Evolutionary conservation across 2,113 vertebrate species (phyloP).

Genomic region (Podocnemis expansa): DNA sequence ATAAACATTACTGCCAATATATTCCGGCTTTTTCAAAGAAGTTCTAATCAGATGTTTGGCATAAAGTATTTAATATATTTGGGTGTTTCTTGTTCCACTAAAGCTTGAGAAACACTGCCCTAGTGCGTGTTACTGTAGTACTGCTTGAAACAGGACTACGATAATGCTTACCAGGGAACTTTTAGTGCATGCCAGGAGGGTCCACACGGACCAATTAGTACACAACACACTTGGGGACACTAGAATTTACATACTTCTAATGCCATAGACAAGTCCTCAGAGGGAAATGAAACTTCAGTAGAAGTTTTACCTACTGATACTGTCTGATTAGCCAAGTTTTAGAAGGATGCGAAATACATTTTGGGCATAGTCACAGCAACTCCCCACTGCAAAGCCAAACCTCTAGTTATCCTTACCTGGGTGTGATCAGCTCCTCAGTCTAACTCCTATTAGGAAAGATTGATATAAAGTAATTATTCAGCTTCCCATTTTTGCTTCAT

Average conservation of each 20-base stretch:
- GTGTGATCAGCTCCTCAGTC: neutral
- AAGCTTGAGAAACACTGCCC: too few relatives aligned
- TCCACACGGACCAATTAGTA: too few relatives aligned
- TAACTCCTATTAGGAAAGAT: neutral
- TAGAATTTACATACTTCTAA: too few relatives aligned
- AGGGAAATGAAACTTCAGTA: neutral
- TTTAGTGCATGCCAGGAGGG: too few relatives aligned
- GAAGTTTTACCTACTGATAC: neutral
- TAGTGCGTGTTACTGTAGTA: neutral
- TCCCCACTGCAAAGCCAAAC: neutral
- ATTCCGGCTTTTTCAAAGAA: too few relatives aligned
- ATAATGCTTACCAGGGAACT: too few relatives aligned
- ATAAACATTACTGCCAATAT: too few relatives aligned
- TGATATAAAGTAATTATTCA: conserved; percentile 21
- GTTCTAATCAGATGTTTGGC: too few relatives aligned
- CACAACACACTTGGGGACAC: too few relatives aligned
- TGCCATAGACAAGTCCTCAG: neutral
- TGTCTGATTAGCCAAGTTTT: neutral
- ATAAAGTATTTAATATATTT: too few relatives aligned
- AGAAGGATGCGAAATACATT: neutral
- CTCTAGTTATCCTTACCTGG: neutral
- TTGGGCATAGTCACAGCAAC: neutral
- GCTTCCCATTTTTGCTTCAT: conserved; percentile 33
- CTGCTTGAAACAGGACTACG: neutral
- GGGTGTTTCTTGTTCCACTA: too few relatives aligned